Evolutionary conservation across 2,888 invertebrate genomes (phyloP).

Genomic region (Agrochola litura): DNA sequence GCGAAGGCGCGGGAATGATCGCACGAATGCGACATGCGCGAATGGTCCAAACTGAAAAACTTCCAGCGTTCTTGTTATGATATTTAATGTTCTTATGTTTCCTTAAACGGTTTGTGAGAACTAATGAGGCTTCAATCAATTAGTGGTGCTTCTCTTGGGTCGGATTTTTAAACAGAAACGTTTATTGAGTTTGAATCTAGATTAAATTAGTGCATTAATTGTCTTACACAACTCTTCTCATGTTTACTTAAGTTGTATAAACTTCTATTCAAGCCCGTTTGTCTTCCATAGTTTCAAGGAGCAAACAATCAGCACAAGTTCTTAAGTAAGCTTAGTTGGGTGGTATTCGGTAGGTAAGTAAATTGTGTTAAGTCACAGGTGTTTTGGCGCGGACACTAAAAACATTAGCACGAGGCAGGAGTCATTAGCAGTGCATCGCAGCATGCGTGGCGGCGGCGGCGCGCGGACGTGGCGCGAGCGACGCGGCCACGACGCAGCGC

Average conservation of each 20-base stretch:
- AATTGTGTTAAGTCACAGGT: conserved; percentile 45
- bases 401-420: conserved; percentile 44
- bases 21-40: conserved; percentile 49
- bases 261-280: conserved; percentile 14
- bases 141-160: background rate
- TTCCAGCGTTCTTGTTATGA: conserved; percentile 27
- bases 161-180: conserved; percentile 2
- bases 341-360: background rate
- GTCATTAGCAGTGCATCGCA: conserved; percentile 50
- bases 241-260: conserved; percentile 12
- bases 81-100: conserved; percentile 31
- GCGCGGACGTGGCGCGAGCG: conserved; percentile 38
- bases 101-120: conserved; percentile 22
- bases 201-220: background rate
- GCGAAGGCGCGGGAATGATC: conserved; percentile 52
- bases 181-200: conserved; percentile 5
- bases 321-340: conserved; percentile 4
- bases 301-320: conserved; percentile 23
- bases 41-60: conserved; percentile 37
- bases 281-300: conserved; percentile 15
- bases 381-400: conserved; percentile 30
- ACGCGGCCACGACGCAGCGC: conserved; percentile 62
- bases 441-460: conserved; percentile 35
- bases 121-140: conserved; percentile 42
- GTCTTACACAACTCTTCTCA: background rate